Evolutionary conservation across 2,888 invertebrate species (phyloP).

Genomic region (Tachina grossa): DNA sequence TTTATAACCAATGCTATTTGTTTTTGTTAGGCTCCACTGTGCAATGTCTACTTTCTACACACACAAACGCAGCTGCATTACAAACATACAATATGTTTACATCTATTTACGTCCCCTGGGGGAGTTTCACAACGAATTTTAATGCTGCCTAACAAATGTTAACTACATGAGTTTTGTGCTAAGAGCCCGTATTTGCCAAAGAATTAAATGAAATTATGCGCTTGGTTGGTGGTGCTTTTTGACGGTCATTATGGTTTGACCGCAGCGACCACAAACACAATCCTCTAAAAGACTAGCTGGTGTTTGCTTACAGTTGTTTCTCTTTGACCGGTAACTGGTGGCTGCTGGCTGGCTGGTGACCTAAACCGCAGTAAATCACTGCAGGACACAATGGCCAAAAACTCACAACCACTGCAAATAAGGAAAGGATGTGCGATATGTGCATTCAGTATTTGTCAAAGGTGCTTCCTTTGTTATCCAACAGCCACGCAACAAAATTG

Average conservation of each 20-base stretch:
- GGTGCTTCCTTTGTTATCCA: slow-evolving; percentile 76
- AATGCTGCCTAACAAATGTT: slow-evolving; percentile 27
- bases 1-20: background rate
- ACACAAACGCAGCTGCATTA: background rate
- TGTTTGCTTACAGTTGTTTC: slow-evolving; percentile 55
- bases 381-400: slow-evolving; percentile 70
- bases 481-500: slow-evolving; percentile 50
- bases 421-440: slow-evolving; percentile 56
- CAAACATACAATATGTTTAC: background rate
- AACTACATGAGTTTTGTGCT: slow-evolving; percentile 35
- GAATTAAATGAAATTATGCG: slow-evolving; percentile 68
- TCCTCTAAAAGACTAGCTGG: slow-evolving; percentile 42
- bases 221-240: slow-evolving; percentile 62
- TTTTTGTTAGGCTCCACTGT: background rate
- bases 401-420: slow-evolving; percentile 34
- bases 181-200: slow-evolving; percentile 53
- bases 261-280: slow-evolving; percentile 72
- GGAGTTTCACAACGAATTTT: slow-evolving; percentile 38
- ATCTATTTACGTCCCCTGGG: slow-evolving; percentile 29
- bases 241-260: slow-evolving; percentile 79
- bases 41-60: background rate
- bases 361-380: slow-evolving; percentile 81
- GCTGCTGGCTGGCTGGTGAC: slow-evolving; percentile 69
- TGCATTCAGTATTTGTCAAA: slow-evolving; percentile 76
- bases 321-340: slow-evolving; percentile 59